Evolutionary conservation across 2,113 vertebrate genomes (phyloP), one percentile per base, ranked within the genome.

Genomic region (Epinephelus fuscoguttatus): DNA sequence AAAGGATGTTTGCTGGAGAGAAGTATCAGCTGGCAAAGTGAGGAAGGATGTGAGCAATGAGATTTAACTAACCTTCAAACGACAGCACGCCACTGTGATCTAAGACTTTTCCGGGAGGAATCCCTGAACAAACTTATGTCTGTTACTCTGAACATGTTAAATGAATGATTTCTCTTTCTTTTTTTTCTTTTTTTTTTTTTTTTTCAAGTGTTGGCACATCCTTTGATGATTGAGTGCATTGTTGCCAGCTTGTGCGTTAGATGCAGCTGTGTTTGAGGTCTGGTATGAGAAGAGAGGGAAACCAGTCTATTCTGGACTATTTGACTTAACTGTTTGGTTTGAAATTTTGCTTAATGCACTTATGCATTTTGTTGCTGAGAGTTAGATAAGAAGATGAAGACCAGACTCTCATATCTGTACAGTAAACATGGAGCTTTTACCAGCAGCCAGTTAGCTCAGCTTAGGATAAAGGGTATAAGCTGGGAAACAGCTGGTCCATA

Each of bases 31-130:
- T 79, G 62, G 78, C 42, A 74, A 78, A 33, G 55, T 17, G 45
- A 10, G 52, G 55, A 86, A 49, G 61, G 45, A 80, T 75, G 40
- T 72, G 64, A 84, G 81, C 49, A 47, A 68, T 77, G 63, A 76
- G 45, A 80, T 85, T 87, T 72, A 75, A 82, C 33, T 85, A 40
- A 89, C 80, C 78, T 81, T 90, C 70, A 78, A 74, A 84, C n/a
- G 8, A 45, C 17, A 1, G 57, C 67, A 52, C 1, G 17, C 59
- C 42, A 67, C 69, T 59, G 23, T 73, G 78, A 78, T 84, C 68
- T 75, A 62, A 84, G 69, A 63, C 70, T 61, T 82, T 60, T 60
- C 75, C 53, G 75, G 25, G 23, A 73, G 61, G 55, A 79, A 42
- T 82, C 45, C 42, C 33, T 27, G 69, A 60, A 70, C 67, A 80